phyloP scores from a whole-genome alignment of 92 coral and sea anemone species.

The Ricordea florida region DNA sequence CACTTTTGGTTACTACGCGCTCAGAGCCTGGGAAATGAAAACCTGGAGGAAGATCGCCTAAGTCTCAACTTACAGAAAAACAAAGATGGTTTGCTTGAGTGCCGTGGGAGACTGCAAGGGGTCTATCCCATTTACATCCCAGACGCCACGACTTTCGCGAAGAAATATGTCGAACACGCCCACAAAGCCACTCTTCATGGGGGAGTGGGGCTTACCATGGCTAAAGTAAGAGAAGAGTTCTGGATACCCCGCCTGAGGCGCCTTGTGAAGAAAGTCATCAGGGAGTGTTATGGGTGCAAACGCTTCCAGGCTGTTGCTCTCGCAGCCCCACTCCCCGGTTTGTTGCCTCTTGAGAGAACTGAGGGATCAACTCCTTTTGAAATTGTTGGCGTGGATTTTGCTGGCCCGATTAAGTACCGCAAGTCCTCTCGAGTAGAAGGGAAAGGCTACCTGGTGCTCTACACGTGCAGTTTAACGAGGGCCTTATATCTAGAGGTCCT shows the following conservation, averaged over 20 bases:
- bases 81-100: slow-evolving; percentile 47
- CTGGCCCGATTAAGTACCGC: slow-evolving; percentile 13
- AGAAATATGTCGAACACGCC: slow-evolving; percentile 7
- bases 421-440: slow-evolving; percentile 17
- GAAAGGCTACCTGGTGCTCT: slow-evolving; percentile 23
- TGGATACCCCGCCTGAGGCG: slow-evolving; percentile 24
- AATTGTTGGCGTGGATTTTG: slow-evolving; percentile 4
- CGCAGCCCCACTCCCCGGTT: slow-evolving; percentile 23
- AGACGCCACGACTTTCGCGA: slow-evolving; percentile 32
- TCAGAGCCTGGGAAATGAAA: slow-evolving; percentile 30
- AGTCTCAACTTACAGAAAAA: slow-evolving; percentile 43
- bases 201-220: slow-evolving; percentile 24
- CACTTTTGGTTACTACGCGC: slow-evolving; percentile 30
- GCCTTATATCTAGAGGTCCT: slow-evolving; percentile 21
- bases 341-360: background rate
- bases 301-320: slow-evolving; percentile 6
- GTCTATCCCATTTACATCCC: slow-evolving; percentile 44
- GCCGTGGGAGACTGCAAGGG: slow-evolving; percentile 57
- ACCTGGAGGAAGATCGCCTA: slow-evolving; percentile 41
- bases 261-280: slow-evolving; percentile 2
- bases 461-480: slow-evolving; percentile 29
- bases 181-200: slow-evolving; percentile 29
- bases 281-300: slow-evolving; percentile 5
- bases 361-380: background rate
- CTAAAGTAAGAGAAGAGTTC: slow-evolving; percentile 8